Base-by-base conservation (phyloP, 2,113 vertebrate species). In the Zeus faber region DNA sequence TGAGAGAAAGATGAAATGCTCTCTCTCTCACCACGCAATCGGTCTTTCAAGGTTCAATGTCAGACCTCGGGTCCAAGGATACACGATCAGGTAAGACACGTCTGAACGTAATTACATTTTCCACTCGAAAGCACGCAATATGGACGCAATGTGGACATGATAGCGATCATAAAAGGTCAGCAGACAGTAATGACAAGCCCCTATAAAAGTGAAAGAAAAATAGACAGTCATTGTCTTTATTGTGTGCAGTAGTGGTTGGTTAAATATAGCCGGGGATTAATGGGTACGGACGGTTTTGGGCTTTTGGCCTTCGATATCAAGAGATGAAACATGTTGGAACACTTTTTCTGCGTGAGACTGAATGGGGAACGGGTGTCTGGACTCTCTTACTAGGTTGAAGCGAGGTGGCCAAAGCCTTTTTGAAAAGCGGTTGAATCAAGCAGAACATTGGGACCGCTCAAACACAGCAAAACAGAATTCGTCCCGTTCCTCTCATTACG, bases 311-410 rank as follows among this genome's bases (percentile, higher is more conserved):
- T 41, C 14, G 49, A 18, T 18, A 27, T 61, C 51, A 4, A 23
- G 70, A 62, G 75, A 73, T 68, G 39, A 59, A 73, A 64, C 58
- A 62, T 29, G 24, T 29, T 64, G 60, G 58, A 62, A 52, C 41
- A 68, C 40, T 59, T 64, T 52, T 70, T 48, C n/a, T n/a, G n/a
- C n/a, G 52, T 67, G 64, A 68, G 45, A 57, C 63, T 26, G 57
- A 72, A 49, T 3, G 33, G 54, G 3, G 50, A 54, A 59, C 17
- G 52, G 49, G 55, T 58, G 53, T 66, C 71, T 57, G 72, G 53
- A 14, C n/a, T 54, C 40, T 49, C 33, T 52, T 31, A 2, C 23
- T 60, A 9, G 13, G 27, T 65, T 47, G 27, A 45, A 35, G 43
- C 35, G 52, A 4, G 26, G 25, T 49, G 57, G 47, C 68, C 52